A percentile compares a stretch with the other conserved stretches of the same genome.
Evolutionary conservation across 92 coral and sea anemone species (phyloP).

Genomic region (Paramuricea clavata): DNA sequence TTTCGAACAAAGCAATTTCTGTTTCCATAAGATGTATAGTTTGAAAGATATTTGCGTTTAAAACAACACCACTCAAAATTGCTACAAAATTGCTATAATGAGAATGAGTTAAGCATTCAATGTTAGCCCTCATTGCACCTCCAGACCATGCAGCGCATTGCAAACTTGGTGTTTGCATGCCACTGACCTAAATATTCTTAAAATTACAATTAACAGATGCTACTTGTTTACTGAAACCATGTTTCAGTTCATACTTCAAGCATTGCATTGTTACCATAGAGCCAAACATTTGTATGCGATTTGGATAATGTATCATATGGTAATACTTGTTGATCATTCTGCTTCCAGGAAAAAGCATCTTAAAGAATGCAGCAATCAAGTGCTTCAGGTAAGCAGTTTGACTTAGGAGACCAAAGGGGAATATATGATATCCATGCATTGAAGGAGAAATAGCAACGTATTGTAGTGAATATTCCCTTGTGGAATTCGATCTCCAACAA

Average conservation of each 20-base stretch:
- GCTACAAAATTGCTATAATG: too few relatives aligned
- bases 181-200: constrained; percentile 23
- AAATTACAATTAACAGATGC: neutral
- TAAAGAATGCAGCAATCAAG: constrained; percentile 3
- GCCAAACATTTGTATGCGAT: neutral
- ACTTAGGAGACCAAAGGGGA: neutral
- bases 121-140: neutral
- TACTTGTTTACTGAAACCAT: neutral
- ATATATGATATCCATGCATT: constrained; percentile 8
- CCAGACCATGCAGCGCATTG: constrained; percentile 22
- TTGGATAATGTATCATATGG: constrained; percentile 20
- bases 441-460: constrained; percentile 19
- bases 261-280: neutral
- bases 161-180: constrained; percentile 14
- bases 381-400: neutral
- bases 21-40: too few relatives aligned
- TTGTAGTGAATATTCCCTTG: neutral
- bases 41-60: too few relatives aligned
- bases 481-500: neutral
- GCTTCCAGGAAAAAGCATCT: neutral
- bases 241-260: constrained; percentile 15
- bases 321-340: neutral
- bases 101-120: constrained; percentile 19
- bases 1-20: too few relatives aligned
- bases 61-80: too few relatives aligned